A percentile compares a stretch with the other conserved stretches of the same genome.
These are phyloP conservation scores for Nibea albiflora DNA, from an alignment of 2,113 vertebrate genomes.

Conservation along the genomic window DNA sequence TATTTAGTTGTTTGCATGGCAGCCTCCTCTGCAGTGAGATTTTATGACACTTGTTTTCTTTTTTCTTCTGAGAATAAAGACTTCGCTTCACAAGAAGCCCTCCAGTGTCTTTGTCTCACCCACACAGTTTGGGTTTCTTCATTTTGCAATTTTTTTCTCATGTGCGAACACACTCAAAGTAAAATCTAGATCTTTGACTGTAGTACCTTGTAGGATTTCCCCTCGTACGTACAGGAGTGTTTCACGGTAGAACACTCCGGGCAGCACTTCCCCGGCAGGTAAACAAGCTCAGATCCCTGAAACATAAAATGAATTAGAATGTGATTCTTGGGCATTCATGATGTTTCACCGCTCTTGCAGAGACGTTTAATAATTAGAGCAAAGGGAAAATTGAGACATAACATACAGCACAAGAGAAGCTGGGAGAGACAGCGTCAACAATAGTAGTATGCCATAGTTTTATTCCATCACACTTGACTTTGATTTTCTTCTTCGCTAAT, in stretches of 20 bases:
- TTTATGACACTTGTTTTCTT: not conserved
- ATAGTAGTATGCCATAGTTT: not conserved
- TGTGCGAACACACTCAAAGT: not conserved
- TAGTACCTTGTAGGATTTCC: constrained; percentile 84
- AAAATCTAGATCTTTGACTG: not conserved
- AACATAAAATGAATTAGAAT: not conserved
- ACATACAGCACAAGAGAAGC: not conserved
- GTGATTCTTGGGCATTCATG: not conserved
- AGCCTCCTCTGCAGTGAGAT: constrained; percentile 31
- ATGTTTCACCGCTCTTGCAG: not conserved
- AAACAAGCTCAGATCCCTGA: constrained; percentile 89
- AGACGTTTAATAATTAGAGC: not conserved
- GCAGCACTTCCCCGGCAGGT: constrained; percentile 91
- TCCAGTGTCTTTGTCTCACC: not conserved
- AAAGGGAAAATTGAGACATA: not conserved
- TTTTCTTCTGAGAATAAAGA: not conserved
- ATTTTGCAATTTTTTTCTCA: constrained; percentile 9
- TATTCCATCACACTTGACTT: too few species aligned
- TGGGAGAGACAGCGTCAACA: not conserved
- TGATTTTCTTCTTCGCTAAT: too few species aligned
- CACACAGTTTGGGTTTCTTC: constrained; percentile 21
- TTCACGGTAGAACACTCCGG: constrained; percentile 87
- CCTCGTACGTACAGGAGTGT: constrained; percentile 84
- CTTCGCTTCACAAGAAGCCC: constrained; percentile 21
- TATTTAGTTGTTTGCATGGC: constrained; percentile 8